Conservation (phyloP, 2,797 vertebrate genomes). For the Sardinella longiceps region DNA sequence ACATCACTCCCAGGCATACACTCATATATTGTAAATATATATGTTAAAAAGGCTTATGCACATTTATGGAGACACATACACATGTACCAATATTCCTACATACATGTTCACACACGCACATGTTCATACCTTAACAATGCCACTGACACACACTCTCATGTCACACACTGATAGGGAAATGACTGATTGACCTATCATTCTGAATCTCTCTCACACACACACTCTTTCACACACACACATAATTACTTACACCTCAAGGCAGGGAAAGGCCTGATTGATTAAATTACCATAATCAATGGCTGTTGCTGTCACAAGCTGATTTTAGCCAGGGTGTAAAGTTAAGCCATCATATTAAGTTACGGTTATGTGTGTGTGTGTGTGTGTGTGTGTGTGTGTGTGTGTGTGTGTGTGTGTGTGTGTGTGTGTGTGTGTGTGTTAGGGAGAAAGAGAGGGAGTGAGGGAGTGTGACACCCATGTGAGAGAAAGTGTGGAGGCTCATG, state of each 20-base stretch:
- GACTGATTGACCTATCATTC: neutral
- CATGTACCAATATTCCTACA: constrained; percentile 29
- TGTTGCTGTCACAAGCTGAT: constrained; percentile 73
- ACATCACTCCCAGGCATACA: neutral
- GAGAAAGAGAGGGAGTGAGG: neutral
- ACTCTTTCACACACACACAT: constrained; percentile 32
- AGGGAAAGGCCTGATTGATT: constrained; percentile 81
- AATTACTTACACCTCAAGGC: constrained; percentile 55
- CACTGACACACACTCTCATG: neutral
- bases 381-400: constrained; percentile 25
- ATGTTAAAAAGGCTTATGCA: neutral
- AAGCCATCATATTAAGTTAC: constrained; percentile 60
- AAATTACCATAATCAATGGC: constrained; percentile 80
- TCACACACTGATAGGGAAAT: neutral
- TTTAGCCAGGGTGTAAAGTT: constrained; percentile 30
- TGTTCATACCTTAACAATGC: neutral
- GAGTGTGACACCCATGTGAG: too few species aligned
- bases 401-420: neutral
- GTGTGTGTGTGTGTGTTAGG: neutral
- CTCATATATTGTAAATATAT: neutral
- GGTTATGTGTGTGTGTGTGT: constrained; percentile 49
- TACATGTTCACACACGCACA: constrained; percentile 42
- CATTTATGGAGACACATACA: neutral
- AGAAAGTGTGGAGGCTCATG: neutral
- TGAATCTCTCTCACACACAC: neutral